Evolutionary conservation across 2,888 invertebrate species (phyloP).

Genomic region (Trypoxylon attenuatum): DNA sequence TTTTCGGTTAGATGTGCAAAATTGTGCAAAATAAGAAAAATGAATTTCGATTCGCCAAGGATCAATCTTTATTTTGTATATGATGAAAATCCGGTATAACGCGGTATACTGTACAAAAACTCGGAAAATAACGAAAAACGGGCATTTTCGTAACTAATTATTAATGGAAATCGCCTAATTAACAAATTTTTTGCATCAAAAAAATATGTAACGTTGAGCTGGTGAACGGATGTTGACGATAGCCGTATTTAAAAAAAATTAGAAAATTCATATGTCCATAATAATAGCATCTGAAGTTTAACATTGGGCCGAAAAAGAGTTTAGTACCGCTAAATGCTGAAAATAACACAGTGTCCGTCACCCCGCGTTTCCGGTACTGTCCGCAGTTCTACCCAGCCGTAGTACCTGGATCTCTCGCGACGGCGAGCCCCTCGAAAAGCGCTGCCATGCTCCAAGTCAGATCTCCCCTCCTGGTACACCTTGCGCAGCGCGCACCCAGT

Average conservation of each 20-base stretch:
- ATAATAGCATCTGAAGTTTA: neutral
- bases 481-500: no score
- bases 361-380: no score
- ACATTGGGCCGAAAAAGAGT: neutral
- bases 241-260: neutral
- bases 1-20: neutral
- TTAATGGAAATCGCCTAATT: neutral
- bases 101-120: neutral
- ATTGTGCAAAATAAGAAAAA: neutral
- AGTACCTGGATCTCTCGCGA: no score
- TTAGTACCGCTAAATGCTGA: neutral
- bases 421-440: no score
- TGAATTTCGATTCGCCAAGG: neutral
- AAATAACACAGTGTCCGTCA: neutral
- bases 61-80: neutral
- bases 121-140: neutral
- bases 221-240: neutral
- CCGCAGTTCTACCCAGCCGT: no score
- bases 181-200: neutral
- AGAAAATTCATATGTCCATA: neutral
- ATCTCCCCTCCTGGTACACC: no score
- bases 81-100: neutral
- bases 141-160: neutral
- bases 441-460: no score
- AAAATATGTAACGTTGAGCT: neutral